phyloP scores from a whole-genome alignment of 1,140 invertebrate species.

The Sitodiplosis mosellana region DNA sequence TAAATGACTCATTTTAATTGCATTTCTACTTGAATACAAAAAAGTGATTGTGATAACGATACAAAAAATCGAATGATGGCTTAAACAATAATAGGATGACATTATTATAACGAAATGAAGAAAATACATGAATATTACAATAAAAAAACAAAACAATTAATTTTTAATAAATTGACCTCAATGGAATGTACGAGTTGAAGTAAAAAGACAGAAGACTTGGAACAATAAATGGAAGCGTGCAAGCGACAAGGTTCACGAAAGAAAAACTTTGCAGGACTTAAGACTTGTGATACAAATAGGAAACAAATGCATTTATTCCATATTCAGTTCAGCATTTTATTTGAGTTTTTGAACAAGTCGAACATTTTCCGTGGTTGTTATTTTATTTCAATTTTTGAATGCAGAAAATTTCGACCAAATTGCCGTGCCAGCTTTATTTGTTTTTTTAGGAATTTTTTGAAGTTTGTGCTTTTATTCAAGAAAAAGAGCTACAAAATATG shows the following conservation, averaged over 20 bases:
- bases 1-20: no score
- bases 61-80: not conserved
- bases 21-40: no score
- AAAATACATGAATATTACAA: not conserved
- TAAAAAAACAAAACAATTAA: constrained; percentile 3
- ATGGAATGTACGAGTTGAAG: constrained; percentile 6
- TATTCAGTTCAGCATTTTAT: constrained; percentile 4
- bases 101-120: constrained; percentile 3
- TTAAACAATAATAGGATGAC: constrained; percentile 9
- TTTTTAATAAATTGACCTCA: constrained; percentile 4
- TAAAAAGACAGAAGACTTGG: constrained; percentile 5
- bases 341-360: not conserved
- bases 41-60: no score
- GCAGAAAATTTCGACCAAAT: no score
- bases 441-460: no score
- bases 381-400: no score
- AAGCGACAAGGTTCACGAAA: constrained; percentile 12
- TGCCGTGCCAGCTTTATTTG: no score
- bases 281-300: constrained; percentile 4
- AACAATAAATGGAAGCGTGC: not conserved
- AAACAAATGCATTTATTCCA: constrained; percentile 6
- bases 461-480: not conserved
- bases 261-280: constrained; percentile 7
- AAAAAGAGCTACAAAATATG: not conserved
- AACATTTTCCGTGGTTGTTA: no score